These are phyloP conservation scores for Halichondria panicea DNA, from an alignment of 37 sponge, comb jelly and placozoan species.

Conservation along the genomic window DNA sequence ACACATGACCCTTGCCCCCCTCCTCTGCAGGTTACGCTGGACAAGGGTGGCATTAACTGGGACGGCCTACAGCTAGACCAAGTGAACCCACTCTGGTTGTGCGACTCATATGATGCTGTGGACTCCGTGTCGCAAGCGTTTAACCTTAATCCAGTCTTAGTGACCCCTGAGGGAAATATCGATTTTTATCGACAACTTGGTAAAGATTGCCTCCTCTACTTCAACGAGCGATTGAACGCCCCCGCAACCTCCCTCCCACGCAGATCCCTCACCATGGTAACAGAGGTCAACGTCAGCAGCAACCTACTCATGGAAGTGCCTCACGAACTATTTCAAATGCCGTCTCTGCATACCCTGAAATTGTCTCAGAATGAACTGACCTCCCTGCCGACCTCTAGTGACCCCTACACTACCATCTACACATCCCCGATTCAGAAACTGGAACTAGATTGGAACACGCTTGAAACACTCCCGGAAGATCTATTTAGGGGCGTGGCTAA, in stretches of 20 bases:
- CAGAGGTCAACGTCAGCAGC: slow-evolving; percentile 45
- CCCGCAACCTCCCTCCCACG: background rate
- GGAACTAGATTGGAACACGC: slow-evolving; percentile 49
- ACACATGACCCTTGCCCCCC: no score
- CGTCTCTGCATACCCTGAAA: slow-evolving; percentile 18
- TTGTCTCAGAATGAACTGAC: slow-evolving; percentile 51
- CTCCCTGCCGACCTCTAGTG: slow-evolving; percentile 33
- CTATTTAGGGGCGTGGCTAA: slow-evolving; percentile 22
- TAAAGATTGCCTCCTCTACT: slow-evolving; percentile 36
- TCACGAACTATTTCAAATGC: slow-evolving; percentile 57
- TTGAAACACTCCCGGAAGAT: slow-evolving; percentile 51
- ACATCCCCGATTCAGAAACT: slow-evolving; percentile 18
- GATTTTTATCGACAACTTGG: slow-evolving; percentile 19
- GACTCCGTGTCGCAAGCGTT: slow-evolving; percentile 20
- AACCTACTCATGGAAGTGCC: slow-evolving; percentile 53
- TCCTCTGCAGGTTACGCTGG: slow-evolving; percentile 1
- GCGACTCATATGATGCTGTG: slow-evolving; percentile 27
- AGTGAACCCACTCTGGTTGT: slow-evolving; percentile 21
- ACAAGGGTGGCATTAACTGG: slow-evolving; percentile 29
- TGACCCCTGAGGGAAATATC: background rate
- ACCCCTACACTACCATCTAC: slow-evolving; percentile 19
- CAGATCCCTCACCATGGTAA: slow-evolving; percentile 1
- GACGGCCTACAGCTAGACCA: slow-evolving; percentile 38
- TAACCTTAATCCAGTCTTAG: background rate
- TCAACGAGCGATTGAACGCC: background rate